Percentiles rank a stretch among this genome's conserved stretches.
Evolutionary conservation across 2,888 invertebrate species (phyloP).

Genomic region (Nomada lathburiana): DNA sequence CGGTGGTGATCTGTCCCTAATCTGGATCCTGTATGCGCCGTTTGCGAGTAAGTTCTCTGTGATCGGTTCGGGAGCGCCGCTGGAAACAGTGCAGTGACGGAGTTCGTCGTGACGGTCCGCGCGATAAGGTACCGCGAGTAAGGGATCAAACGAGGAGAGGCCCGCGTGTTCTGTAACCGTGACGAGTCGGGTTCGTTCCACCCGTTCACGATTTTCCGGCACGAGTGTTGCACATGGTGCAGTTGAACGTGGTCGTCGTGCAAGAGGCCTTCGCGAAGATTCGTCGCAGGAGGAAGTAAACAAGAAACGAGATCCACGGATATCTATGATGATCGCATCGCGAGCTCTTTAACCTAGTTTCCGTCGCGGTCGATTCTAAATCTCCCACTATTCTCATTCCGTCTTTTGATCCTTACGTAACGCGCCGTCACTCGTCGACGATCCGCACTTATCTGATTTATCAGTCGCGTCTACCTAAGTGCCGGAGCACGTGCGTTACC

Average conservation of each 20-base stretch:
- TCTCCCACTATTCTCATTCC: conserved; percentile 42
- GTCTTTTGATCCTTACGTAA: conserved; percentile 63
- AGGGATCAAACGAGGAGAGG: not conserved
- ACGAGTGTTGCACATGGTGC: not conserved
- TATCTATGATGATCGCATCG: conserved; percentile 35
- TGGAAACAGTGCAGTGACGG: conserved; percentile 41
- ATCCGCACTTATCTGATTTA: conserved; percentile 65
- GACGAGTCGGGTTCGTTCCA: not conserved
- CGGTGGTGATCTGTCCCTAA: conserved; percentile 34
- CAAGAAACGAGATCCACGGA: conserved; percentile 5
- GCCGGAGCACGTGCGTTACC: conserved; percentile 25
- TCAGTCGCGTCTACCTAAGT: conserved; percentile 53
- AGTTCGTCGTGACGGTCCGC: conserved; percentile 16
- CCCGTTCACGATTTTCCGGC: not conserved
- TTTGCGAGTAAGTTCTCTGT: conserved; percentile 18
- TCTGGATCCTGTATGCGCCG: not conserved
- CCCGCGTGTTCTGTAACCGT: not conserved
- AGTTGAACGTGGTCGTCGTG: not conserved
- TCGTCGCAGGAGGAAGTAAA: not conserved
- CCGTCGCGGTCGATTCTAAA: conserved; percentile 23
- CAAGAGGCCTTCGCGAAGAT: not conserved
- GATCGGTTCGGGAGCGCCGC: conserved; percentile 9
- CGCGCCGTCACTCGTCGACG: conserved; percentile 42
- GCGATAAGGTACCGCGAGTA: not conserved
- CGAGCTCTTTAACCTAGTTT: conserved; percentile 56